A percentile compares a stretch with the other conserved stretches of the same genome.
Conservation (phyloP, 2,888 invertebrate species). For the Plagiodera versicolora region DNA sequence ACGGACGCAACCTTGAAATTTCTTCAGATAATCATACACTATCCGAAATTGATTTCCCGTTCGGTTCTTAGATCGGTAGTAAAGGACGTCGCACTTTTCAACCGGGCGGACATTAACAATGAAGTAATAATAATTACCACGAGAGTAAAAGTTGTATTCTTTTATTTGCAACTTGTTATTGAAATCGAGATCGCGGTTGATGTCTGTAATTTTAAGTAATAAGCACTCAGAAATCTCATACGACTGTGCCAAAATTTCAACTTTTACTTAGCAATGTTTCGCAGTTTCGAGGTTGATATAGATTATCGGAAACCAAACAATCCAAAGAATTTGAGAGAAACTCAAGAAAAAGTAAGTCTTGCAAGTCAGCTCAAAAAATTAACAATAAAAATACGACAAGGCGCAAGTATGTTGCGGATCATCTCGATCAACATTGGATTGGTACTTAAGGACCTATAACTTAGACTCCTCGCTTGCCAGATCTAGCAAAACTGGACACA, state of each 20-base stretch:
- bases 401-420: too few species aligned
- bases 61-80: background rate
- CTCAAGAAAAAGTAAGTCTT: too few species aligned
- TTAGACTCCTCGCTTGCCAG: too few species aligned
- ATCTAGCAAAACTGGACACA: too few species aligned
- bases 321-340: too few species aligned
- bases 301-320: too few species aligned
- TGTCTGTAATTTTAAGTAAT: slow-evolving; percentile 8
- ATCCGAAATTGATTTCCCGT: slow-evolving; percentile 9
- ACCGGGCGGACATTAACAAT: slow-evolving; percentile 4
- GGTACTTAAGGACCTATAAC: too few species aligned
- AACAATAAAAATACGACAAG: too few species aligned
- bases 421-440: too few species aligned
- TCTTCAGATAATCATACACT: slow-evolving; percentile 8
- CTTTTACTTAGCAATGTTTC: too few species aligned
- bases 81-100: background rate
- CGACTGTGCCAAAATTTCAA: background rate
- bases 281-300: too few species aligned
- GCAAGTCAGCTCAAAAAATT: too few species aligned
- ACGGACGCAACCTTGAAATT: background rate
- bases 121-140: slow-evolving; percentile 11
- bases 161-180: slow-evolving; percentile 1
- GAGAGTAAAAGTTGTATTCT: slow-evolving; percentile 10
- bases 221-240: background rate
- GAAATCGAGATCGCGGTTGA: slow-evolving; percentile 1